Evolutionary conservation across 2,113 vertebrate species (phyloP).

Genomic region (Oncorhynchus mykiss): DNA sequence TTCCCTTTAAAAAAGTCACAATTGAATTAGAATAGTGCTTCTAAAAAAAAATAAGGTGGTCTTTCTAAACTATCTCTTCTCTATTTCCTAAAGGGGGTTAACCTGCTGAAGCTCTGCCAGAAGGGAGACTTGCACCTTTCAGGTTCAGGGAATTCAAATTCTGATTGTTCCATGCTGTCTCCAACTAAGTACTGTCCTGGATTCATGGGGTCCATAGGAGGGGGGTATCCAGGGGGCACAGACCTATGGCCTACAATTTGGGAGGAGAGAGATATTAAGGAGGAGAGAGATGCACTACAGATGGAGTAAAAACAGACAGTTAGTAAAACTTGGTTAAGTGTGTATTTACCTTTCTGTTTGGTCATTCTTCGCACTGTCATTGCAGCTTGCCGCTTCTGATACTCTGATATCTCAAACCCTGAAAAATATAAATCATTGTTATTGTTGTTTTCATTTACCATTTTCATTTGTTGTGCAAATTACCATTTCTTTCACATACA

Average conservation of each 20-base stretch:
- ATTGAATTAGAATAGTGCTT: slow-evolving; percentile 1
- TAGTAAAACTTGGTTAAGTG: too few species aligned
- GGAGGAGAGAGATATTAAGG: not conserved
- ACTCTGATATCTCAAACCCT: slow-evolving; percentile 92
- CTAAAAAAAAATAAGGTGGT: slow-evolving; percentile 37
- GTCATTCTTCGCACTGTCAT: slow-evolving; percentile 88
- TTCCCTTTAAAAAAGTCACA: slow-evolving; percentile 17
- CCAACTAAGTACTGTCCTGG: slow-evolving; percentile 86
- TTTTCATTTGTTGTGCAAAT: not conserved
- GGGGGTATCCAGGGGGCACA: slow-evolving; percentile 83
- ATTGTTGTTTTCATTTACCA: not conserved
- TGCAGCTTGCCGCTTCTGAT: slow-evolving; percentile 88
- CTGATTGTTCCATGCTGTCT: slow-evolving; percentile 78
- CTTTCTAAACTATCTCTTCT: slow-evolving; percentile 79
- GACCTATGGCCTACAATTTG: slow-evolving; percentile 82
- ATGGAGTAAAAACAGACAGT: slow-evolving; percentile 10
- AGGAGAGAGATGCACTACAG: slow-evolving; percentile 2
- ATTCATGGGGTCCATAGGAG: slow-evolving; percentile 83
- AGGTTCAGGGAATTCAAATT: slow-evolving; percentile 85
- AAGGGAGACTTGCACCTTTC: slow-evolving; percentile 86
- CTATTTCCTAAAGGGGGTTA: slow-evolving; percentile 91
- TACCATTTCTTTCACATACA: not conserved
- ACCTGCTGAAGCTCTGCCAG: slow-evolving; percentile 92
- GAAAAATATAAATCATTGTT: not conserved
- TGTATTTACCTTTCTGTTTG: slow-evolving; percentile 85